Base-by-base conservation (phyloP, 2,797 vertebrate genomes). In the Heliangelus exortis region DNA sequence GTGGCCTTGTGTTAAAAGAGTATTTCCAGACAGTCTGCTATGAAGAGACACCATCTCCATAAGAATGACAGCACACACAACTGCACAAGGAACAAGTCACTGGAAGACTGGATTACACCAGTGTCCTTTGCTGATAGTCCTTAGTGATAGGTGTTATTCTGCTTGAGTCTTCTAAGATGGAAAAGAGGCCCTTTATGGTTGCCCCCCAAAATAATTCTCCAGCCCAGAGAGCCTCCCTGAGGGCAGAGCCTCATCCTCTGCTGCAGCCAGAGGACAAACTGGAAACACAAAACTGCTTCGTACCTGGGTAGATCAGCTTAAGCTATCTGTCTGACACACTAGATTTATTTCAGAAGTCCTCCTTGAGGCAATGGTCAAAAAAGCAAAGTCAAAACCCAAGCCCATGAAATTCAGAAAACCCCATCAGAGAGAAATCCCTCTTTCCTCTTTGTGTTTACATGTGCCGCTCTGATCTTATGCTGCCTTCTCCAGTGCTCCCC, bases 201-300 rank as follows among this genome's bases (percentile, higher is more conserved):
- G 16, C 22, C 75, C 63, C 25, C 34, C 26, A 9, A 28, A 89
- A 72, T 28, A 14, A 31, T 36, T 84, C 34, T n/a, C 28, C 23
- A 77, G 39, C 15, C 39, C 41, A 57, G 25, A 58, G 20, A 54
- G 36, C 8, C 3, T 1, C 62, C 8, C 3, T 1, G 12, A 31
- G 39, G 51, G 26, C 41, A 58, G 20, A 54, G 36, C 8, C 3
- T 1, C 62, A 53, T 47, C 6, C 54, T 28, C 34, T 50, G 55
- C 25, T 36, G 26, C 4, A 15, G n/a, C 51, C 13, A 3, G 22
- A 61, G 26, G 20, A 20, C n/a, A 51, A 71, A 41, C 47, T 82
- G 75, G 36, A 19, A 76, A 22, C 1, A 2, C 4, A 29, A 50
- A 7, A 33, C n/a, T 1, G 0, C 0, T 3, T 7, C 29, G 31